Evolutionary conservation across 2,797 vertebrate species (phyloP), one percentile per base, ranked within the genome.

Genomic region (Pseudomugil tenellus): DNA sequence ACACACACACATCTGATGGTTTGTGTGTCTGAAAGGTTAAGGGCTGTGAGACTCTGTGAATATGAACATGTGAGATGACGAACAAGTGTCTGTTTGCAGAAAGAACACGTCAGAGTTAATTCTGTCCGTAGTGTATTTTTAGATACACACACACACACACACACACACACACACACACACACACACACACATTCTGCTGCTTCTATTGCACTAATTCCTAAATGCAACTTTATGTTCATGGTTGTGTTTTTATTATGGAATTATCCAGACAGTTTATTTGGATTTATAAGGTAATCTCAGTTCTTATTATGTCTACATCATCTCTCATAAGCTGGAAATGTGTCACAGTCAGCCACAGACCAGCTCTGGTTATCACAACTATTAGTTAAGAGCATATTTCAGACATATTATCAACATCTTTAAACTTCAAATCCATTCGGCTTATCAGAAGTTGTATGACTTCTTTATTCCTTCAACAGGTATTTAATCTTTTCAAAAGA

Each of bases 41-140:
- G 53, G 64, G 2, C 14, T 39, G 37, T 39, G 37, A 39, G 6
- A 17, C 14, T 72, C 35, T 75, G 49, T 28, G 67, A 80, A 63
- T 61, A 66, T 74, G 77, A 60, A 43, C 67, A 64, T 64, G 61
- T 79, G 77, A 80, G 51, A 53, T 28, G 43, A 46, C 13, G 57
- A 78, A 77, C 71, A 72, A 57, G 77, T 81, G 80, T 62, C 68
- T 17, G 21, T 48, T 1, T 19, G 60, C 26, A 32, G 6, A 21
- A 26, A 63, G 25, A 56, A 41, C 39, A 65, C 14, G 11, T 41
- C 17, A 56, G 13, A 26, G 60, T 51, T 61, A 28, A 53, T 63
- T 63, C 58, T 35, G 29, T 34, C 54, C 29, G 29, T n/a, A n/a
- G n/a, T n/a, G n/a, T n/a, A n/a, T n/a, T n/a, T n/a, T 29, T 6